phyloP scores from a whole-genome alignment of 2,113 vertebrate genomes.

The Mastomys coucha region DNA sequence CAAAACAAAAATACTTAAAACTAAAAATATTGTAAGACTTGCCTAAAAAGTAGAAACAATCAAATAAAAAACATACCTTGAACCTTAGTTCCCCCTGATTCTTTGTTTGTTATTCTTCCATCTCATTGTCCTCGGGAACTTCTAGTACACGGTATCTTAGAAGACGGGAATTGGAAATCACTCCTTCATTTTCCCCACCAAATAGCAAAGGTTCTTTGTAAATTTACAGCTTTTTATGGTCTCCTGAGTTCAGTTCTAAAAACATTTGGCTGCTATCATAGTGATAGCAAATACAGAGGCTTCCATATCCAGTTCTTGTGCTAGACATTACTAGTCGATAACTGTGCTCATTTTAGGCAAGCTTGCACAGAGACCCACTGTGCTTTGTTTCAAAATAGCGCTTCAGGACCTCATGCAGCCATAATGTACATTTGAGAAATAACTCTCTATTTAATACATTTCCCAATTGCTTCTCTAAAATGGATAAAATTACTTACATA shows the following conservation, averaged over 20 bases:
- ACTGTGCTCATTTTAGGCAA: neutral
- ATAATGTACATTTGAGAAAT: neutral
- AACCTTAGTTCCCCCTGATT: neutral
- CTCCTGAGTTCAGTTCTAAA: constrained; percentile 28
- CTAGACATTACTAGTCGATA: neutral
- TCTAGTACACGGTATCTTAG: neutral
- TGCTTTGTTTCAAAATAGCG: neutral
- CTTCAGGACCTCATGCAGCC: neutral
- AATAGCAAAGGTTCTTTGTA: constrained; percentile 22
- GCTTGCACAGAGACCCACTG: neutral
- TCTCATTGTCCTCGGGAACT: neutral
- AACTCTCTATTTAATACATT: constrained; percentile 6
- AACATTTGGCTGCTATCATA: neutral
- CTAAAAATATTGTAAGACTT: constrained; percentile 46
- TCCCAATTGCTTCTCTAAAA: constrained; percentile 3
- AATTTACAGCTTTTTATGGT: neutral
- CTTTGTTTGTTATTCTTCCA: neutral
- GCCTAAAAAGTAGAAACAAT: constrained; percentile 34
- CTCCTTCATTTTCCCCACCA: neutral
- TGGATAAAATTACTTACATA: neutral
- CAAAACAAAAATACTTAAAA: constrained; percentile 16
- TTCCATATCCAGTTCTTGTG: neutral
- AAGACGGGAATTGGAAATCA: neutral
- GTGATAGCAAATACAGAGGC: neutral
- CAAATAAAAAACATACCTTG: neutral